Conservation (phyloP, 2,797 vertebrate species). For the Characodon lateralis region DNA sequence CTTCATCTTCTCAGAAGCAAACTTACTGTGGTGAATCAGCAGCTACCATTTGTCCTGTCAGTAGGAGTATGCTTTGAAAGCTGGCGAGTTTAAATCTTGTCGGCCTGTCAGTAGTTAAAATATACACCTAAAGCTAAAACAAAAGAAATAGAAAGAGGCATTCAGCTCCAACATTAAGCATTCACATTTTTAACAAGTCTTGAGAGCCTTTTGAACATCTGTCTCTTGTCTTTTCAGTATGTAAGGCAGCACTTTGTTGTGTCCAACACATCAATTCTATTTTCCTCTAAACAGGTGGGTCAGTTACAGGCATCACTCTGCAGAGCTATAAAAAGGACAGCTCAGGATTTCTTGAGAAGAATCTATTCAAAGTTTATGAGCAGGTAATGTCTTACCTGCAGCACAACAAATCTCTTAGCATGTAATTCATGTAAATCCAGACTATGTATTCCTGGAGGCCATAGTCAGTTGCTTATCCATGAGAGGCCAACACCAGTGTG, state of each 20-base stretch:
- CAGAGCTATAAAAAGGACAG: too few relatives aligned
- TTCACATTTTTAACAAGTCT: background rate
- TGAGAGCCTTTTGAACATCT: background rate
- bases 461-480: too few relatives aligned
- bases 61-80: background rate
- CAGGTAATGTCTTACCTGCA: background rate
- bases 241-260: background rate
- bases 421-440: too few relatives aligned
- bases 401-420: background rate
- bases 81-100: background rate
- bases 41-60: constrained; percentile 23
- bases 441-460: too few relatives aligned
- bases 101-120: background rate
- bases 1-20: constrained; percentile 20
- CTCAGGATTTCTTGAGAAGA: too few relatives aligned
- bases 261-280: background rate
- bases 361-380: background rate
- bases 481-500: too few relatives aligned
- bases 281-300: too few relatives aligned
- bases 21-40: constrained; percentile 27
- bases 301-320: too few relatives aligned
- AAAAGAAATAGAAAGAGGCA: background rate
- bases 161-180: background rate
- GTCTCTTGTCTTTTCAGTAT: background rate
- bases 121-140: background rate